Evolutionary conservation across 2,113 vertebrate species (phyloP).

Genomic region (Pongo abelii): DNA sequence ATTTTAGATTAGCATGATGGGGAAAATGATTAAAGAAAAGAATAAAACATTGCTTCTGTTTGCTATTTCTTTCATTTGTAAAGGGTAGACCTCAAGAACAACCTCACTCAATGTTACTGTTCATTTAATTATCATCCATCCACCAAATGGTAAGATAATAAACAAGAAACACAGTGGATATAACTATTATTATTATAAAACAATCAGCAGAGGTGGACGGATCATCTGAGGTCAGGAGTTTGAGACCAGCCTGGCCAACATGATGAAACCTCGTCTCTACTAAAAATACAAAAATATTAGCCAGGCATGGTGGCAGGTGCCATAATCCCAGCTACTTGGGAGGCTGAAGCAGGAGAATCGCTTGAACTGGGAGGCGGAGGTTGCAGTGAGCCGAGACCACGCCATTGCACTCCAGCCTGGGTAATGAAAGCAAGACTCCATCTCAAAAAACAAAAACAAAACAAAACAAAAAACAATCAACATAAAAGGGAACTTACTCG

Average conservation of each 20-base stretch:
- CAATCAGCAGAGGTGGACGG: fast-evolving
- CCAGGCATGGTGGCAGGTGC: no score
- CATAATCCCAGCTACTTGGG: no score
- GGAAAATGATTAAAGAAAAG: not conserved
- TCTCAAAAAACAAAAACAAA: no score
- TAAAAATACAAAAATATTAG: no score
- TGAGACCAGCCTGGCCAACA: no score
- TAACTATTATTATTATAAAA: not conserved
- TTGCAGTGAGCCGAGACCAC: no score
- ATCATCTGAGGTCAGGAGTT: no score
- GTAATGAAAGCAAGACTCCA: no score
- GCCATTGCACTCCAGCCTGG: no score
- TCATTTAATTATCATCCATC: not conserved
- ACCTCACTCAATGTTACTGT: not conserved
- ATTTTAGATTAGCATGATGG: not conserved
- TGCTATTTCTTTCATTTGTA: not conserved
- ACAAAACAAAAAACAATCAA: not conserved
- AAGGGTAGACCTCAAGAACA: not conserved
- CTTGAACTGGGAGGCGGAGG: no score
- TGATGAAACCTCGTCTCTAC: no score
- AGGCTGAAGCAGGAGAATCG: no score
- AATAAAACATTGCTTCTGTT: not conserved
- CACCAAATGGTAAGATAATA: not conserved
- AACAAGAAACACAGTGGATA: not conserved
- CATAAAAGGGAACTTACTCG: not conserved